Conservation (phyloP, 2,113 vertebrate genomes). For the Misgurnus anguillicaudatus region DNA sequence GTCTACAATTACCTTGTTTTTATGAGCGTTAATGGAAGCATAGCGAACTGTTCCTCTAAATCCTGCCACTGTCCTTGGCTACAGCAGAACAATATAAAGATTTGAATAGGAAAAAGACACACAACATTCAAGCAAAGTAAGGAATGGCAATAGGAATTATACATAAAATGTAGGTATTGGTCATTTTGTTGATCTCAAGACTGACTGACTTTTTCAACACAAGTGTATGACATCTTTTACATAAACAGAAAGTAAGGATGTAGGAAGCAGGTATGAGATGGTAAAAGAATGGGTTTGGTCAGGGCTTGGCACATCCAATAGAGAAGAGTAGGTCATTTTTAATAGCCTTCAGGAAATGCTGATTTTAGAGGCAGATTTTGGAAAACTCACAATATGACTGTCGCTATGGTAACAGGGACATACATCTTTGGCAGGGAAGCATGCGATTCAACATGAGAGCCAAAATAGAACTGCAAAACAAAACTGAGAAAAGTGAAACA, state of each 20-base stretch:
- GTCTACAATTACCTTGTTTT: slow-evolving; percentile 84
- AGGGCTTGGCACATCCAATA: background rate
- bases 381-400: slow-evolving; percentile 54
- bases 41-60: slow-evolving; percentile 97
- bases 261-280: background rate
- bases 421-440: slow-evolving; percentile 52
- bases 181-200: background rate
- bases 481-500: slow-evolving; percentile 45
- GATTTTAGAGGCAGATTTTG: slow-evolving; percentile 7
- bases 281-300: background rate
- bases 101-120: background rate
- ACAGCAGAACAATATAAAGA: slow-evolving; percentile 49
- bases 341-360: background rate
- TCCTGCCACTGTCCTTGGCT: slow-evolving; percentile 96
- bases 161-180: background rate
- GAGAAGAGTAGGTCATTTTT: background rate
- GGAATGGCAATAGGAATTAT: background rate
- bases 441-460: slow-evolving; percentile 61
- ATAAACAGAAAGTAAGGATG: background rate
- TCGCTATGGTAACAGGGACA: slow-evolving; percentile 56
- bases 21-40: slow-evolving; percentile 97
- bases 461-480: slow-evolving; percentile 58
- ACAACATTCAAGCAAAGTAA: background rate
- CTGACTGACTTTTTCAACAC: background rate
- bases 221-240: background rate